Percentiles rank a stretch among this genome's conserved stretches.
phyloP scores from a whole-genome alignment of 2,888 invertebrate genomes.

The Mesochorus sp. region DNA sequence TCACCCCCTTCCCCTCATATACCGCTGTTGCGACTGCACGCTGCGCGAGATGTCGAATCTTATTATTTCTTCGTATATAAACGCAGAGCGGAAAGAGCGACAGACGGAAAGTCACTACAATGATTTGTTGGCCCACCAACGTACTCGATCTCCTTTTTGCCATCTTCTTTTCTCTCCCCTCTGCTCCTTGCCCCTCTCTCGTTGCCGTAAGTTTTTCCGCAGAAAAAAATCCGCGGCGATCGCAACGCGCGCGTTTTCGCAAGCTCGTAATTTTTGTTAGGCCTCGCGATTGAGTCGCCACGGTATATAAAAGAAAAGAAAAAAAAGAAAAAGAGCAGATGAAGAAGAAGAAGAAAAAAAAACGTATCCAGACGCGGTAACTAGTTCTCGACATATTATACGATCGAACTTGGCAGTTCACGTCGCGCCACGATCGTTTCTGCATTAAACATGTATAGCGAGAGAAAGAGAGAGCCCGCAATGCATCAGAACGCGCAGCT shows the following conservation, averaged over 20 bases:
- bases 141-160: constrained; percentile 22
- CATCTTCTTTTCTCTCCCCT: background rate
- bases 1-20: too few species aligned
- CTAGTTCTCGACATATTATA: constrained; percentile 36
- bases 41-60: constrained; percentile 49
- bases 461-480: constrained; percentile 37
- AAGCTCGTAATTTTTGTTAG: background rate
- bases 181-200: background rate
- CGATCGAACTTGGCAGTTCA: constrained; percentile 18
- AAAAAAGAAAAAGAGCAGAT: background rate
- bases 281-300: background rate
- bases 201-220: constrained; percentile 22
- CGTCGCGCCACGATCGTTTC: constrained; percentile 54
- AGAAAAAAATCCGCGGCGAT: background rate
- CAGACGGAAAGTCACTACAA: constrained; percentile 48
- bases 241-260: background rate
- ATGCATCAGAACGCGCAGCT: background rate
- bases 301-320: background rate
- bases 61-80: constrained; percentile 33
- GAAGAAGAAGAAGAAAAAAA: constrained; percentile 4
- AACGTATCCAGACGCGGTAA: constrained; percentile 15
- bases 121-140: constrained; percentile 55
- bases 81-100: constrained; percentile 15
- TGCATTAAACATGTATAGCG: constrained; percentile 78
- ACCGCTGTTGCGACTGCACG: constrained; percentile 40